Base-by-base conservation (phyloP, 2,113 vertebrate species). In the Dascyllus trimaculatus region DNA sequence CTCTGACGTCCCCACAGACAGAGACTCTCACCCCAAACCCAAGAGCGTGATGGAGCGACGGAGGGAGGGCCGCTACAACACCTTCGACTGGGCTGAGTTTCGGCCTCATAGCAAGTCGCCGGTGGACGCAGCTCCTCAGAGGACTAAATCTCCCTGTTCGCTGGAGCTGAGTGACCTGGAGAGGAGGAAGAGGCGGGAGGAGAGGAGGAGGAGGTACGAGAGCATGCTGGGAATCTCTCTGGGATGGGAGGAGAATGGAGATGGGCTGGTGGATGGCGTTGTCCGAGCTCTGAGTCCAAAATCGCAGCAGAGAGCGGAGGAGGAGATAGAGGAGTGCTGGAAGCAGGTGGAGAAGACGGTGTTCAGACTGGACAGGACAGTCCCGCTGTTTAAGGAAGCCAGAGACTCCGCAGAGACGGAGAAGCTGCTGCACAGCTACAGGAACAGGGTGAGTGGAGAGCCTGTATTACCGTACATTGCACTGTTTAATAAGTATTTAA, bases 241-340 rank as follows among this genome's bases (percentile, higher is more conserved):
- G 58, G 60, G 62, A 0, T n/a, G 35, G 49, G 78, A 80, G 10
- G 61, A 22, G 60, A 18, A 0, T 0, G 52, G 62, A 38, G 51
- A 0, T 2, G 15, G 3, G 32, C 11, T 7, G 8, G 56, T 2
- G 8, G 78, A 24, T 0, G 32, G 14, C 19, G 5, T n/a, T 3
- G 32, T 53, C 57, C 25, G 71, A 56, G 45, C 86, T 0, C 43
- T 70, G 48, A 86, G 74, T 51, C 78, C 79, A 0, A 68, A 58
- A 4, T 85, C 80, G 0, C 91, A 87, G 61, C 76, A 73, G 35
- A 78, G 25, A 2, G 40, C 86, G 64, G 88, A 89, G 21, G 88
- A 92, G 15, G 85, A 93, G 69, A 91, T 93, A 0, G 93, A 93
- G 49, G 74, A 90, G 29, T 89, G 84, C 59, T 95, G 94, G 94